These are phyloP conservation scores for Hirudinaria manillensis DNA, from an alignment of 2,888 invertebrate genomes.

Conservation along the genomic window DNA sequence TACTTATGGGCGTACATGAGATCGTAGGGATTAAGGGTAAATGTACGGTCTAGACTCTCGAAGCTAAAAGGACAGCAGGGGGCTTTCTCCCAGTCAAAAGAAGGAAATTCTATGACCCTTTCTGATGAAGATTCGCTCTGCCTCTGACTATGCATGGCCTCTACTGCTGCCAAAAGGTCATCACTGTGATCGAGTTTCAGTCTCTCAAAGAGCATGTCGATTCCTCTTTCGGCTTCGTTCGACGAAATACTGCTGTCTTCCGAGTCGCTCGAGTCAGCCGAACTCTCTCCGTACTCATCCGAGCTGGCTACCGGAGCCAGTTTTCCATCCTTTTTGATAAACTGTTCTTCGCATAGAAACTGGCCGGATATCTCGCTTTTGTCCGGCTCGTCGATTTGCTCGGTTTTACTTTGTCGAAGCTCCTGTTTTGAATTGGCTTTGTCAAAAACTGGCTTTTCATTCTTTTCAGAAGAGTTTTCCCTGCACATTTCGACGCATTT, in stretches of 20 bases:
- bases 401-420: neutral
- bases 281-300: constrained; percentile 32
- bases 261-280: constrained; percentile 29
- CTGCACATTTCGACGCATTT: constrained; percentile 26
- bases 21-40: constrained; percentile 31
- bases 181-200: constrained; percentile 24
- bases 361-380: neutral
- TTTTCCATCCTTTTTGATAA: neutral
- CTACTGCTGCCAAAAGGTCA: constrained; percentile 24
- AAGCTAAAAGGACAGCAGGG: constrained; percentile 29
- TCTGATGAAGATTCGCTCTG: neutral
- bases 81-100: constrained; percentile 23
- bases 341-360: neutral
- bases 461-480: neutral
- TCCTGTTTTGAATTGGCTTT: neutral
- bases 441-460: neutral
- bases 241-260: constrained; percentile 30
- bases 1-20: constrained; percentile 32
- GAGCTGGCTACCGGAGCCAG: neutral
- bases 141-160: constrained; percentile 10
- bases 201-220: constrained; percentile 29
- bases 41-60: constrained; percentile 29
- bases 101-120: constrained; percentile 9
- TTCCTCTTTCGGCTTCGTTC: constrained; percentile 19
- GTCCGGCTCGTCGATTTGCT: neutral